Evolutionary conservation across 2,888 invertebrate species (phyloP), one percentile per base, ranked within the genome.

Genomic region (Agrilus biguttatus): DNA sequence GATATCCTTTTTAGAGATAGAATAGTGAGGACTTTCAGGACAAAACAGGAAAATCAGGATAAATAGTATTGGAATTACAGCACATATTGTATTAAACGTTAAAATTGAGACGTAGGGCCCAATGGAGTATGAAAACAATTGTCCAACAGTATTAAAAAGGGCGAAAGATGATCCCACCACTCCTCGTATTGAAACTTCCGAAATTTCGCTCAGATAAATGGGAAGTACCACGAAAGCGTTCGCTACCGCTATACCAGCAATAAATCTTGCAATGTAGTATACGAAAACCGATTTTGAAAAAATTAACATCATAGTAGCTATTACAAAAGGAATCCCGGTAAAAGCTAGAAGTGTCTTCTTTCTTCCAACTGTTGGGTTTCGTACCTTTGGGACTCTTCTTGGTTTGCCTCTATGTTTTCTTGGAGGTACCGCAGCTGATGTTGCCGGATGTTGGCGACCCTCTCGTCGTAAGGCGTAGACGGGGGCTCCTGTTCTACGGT

Each of bases 171-270:
- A 83, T 2, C 88, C 88, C 0, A 89, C 67, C 0, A 82, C 77
- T 0, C 91, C 91, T 45, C 92, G 71, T 13, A 79, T 75, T 23
- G 80, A 79, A 43, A 80, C 77, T 70, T 86, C 80, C 6, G 88
- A 76, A 33, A 88, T 84, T 66, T 91, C 91, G 35, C 85, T 85
- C 45, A 87, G 76, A 65, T 90, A 91, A 75, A 89, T 83, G 0
- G 90, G 88, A 1, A 79, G 75, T 2, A 80, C 75, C 0, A 81
- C 77, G 65, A 80, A 83, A 12, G 77, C 67, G 56, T 79, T 74
- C 0, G 83, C 81, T 0, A 77, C 72, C 1, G 75, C 77, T 0
- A 74, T 37, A 83, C 70, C 10, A 83, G 62, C 14, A 78, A 59
- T 74, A 82, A 89, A 1, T 37, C 49, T 40, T 33, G 50, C 45